Percentiles rank a stretch among this genome's conserved stretches.
These are phyloP conservation scores for Molorchus minor DNA, from an alignment of 2,888 invertebrate species.

Conservation along the genomic window DNA sequence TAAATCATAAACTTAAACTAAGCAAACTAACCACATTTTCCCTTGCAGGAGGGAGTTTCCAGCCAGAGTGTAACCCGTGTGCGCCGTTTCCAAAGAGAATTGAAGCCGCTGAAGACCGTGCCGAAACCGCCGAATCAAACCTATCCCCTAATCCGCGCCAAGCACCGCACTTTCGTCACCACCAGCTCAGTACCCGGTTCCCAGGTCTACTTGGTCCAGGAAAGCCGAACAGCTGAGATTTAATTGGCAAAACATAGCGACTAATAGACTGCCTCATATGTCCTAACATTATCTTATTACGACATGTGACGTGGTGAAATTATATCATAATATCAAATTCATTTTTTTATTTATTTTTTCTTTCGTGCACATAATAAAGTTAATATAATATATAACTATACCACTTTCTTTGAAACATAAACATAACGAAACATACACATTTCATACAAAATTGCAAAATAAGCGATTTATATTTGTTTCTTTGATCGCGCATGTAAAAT, in stretches of 20 bases:
- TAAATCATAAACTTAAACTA: too few relatives aligned
- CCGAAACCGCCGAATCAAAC: slow-evolving; percentile 94
- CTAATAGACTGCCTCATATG: slow-evolving; percentile 33
- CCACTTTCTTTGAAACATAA: slow-evolving; percentile 53
- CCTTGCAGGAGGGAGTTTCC: slow-evolving; percentile 84
- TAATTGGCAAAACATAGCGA: slow-evolving; percentile 50
- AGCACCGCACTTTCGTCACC: slow-evolving; percentile 98
- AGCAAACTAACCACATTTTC: too few relatives aligned
- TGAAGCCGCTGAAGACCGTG: slow-evolving; percentile 97
- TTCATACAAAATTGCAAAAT: slow-evolving; percentile 44
- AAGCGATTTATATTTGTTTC: slow-evolving; percentile 50
- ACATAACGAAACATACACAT: slow-evolving; percentile 52
- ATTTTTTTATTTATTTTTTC: slow-evolving; percentile 53
- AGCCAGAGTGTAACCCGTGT: slow-evolving; percentile 94
- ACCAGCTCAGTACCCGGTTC: slow-evolving; percentile 92
- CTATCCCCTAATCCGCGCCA: slow-evolving; percentile 94
- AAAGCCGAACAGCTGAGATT: slow-evolving; percentile 69
- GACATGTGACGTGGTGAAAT: slow-evolving; percentile 30
- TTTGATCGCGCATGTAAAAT: slow-evolving; percentile 42
- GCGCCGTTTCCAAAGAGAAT: slow-evolving; percentile 97
- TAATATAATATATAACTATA: slow-evolving; percentile 50
- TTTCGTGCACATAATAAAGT: slow-evolving; percentile 58
- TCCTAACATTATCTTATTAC: slow-evolving; percentile 20
- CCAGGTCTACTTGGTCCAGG: slow-evolving; percentile 90
- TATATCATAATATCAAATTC: slow-evolving; percentile 37